Conservation (phyloP, 1,140 invertebrate genomes). For the Drosophila mojavensis region DNA sequence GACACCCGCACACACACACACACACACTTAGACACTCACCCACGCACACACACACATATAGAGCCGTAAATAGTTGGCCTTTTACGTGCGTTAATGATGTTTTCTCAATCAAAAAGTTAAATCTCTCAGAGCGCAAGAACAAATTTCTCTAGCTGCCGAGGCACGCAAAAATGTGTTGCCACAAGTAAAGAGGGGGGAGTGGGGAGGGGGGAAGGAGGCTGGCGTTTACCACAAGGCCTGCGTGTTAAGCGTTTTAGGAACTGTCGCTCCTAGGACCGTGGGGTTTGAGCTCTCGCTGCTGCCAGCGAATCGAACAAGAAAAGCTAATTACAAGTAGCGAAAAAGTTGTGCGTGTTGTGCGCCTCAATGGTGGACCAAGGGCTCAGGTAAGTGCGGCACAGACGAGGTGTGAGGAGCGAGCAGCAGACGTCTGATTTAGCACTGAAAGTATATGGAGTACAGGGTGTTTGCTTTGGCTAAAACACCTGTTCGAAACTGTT, state of each 20-base stretch:
- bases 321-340: slow-evolving; percentile 81
- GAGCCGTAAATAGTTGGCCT: slow-evolving; percentile 74
- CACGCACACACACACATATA: slow-evolving; percentile 6
- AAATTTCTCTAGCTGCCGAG: slow-evolving; percentile 62
- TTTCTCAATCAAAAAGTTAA: slow-evolving; percentile 83
- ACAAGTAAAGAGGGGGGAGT: not conserved
- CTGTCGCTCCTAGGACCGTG: slow-evolving; percentile 58
- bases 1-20: slow-evolving; percentile 27
- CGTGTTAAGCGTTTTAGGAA: slow-evolving; percentile 60
- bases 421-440: slow-evolving; percentile 20
- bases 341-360: slow-evolving; percentile 76
- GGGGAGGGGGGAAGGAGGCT: not conserved
- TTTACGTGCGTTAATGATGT: slow-evolving; percentile 82
- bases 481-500: slow-evolving; percentile 72
- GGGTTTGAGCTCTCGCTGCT: slow-evolving; percentile 36
- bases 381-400: slow-evolving; percentile 3
- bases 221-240: slow-evolving; percentile 30
- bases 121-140: slow-evolving; percentile 71
- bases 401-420: too few relatives aligned
- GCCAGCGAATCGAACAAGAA: slow-evolving; percentile 77
- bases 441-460: not conserved
- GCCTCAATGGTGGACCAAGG: slow-evolving; percentile 50
- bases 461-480: slow-evolving; percentile 13
- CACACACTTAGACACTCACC: not conserved
- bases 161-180: slow-evolving; percentile 62